These are phyloP conservation scores for Eupelmus urozonus DNA, from an alignment of 2,888 invertebrate species.

Conservation along the genomic window DNA sequence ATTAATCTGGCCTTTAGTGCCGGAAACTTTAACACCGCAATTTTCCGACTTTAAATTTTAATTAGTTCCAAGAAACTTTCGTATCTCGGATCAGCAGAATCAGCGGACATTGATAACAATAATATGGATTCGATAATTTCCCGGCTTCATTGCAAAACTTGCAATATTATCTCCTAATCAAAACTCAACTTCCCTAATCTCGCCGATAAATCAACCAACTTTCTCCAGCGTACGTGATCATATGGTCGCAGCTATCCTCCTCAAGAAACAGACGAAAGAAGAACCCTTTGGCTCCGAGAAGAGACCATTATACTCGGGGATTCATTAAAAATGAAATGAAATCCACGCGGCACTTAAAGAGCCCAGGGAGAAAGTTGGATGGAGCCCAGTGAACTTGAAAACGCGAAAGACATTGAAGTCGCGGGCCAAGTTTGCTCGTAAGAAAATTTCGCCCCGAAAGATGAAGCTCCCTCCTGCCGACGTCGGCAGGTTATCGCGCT, in stretches of 20 bases:
- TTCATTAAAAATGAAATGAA: constrained; percentile 48
- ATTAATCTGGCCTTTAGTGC: too few species aligned
- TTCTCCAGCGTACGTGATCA: too few species aligned
- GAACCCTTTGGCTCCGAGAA: constrained; percentile 38
- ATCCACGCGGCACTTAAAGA: constrained; percentile 5
- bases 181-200: not conserved
- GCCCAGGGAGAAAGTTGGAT: constrained; percentile 40
- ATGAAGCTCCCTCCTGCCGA: constrained; percentile 38
- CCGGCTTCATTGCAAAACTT: too few species aligned
- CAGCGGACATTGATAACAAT: too few species aligned
- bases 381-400: constrained; percentile 54
- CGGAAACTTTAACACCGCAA: too few species aligned
- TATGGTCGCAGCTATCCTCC: too few species aligned
- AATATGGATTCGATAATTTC: too few species aligned
- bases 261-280: not conserved
- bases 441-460: constrained; percentile 53
- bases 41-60: too few species aligned
- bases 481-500: constrained; percentile 70
- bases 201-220: not conserved
- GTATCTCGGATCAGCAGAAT: too few species aligned
- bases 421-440: constrained; percentile 35
- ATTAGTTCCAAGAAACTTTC: too few species aligned
- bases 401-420: constrained; percentile 48
- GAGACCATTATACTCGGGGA: constrained; percentile 28
- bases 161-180: too few species aligned